Base-by-base conservation (phyloP, 2,888 invertebrate species). In the Dryococelus australis region DNA sequence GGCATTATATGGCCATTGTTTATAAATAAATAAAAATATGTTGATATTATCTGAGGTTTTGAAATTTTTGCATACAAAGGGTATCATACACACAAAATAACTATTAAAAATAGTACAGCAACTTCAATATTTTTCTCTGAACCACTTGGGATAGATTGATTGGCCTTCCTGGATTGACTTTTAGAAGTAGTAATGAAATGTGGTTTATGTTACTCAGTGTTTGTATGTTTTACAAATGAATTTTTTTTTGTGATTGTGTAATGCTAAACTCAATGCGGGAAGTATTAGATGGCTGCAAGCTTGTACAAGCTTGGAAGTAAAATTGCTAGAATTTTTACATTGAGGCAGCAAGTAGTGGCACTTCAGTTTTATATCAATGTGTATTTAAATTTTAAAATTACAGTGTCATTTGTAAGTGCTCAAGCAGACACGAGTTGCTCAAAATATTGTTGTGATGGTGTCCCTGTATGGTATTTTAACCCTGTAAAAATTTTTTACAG, bases 181-280 rank as follows among this genome's bases (percentile, higher is more conserved):
- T 65, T n/a, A 65, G 65, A 65, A 24, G 0, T 65, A 65, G 65
- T 65, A 65, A 16, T 65, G 16, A 65, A 24, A 65, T 65, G 65
- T 65, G 65, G 65, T 65, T 65, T 65, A 65, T 65, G 65, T 65
- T 65, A 65, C 65, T 65, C 65, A 65, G n/a, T 65, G 65, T 65
- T 65, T n/a, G 24, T 65, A n/a, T n/a, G 20, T 20, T 65, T 65
- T n/a, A 65, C 65, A 65, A n/a, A 16, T 20, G 20, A 51, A 16
- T 51, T 51, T 51, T 51, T 65, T 65, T 24, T 65, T 65, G 20
- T 65, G 20, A 65, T 65, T 65, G 65, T 20, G 16, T n/a, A 24
- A 65, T 65, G 20, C n/a, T 20, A 65, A 65, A 65, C 65, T 65
- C 16, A 20, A 65, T 65, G 47, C 47, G 16, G 47, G 65, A 65